A percentile compares a stretch with the other conserved stretches of the same genome.
These are phyloP conservation scores for Pangasius djambal DNA, from an alignment of 2,797 vertebrate genomes.

Conservation along the genomic window DNA sequence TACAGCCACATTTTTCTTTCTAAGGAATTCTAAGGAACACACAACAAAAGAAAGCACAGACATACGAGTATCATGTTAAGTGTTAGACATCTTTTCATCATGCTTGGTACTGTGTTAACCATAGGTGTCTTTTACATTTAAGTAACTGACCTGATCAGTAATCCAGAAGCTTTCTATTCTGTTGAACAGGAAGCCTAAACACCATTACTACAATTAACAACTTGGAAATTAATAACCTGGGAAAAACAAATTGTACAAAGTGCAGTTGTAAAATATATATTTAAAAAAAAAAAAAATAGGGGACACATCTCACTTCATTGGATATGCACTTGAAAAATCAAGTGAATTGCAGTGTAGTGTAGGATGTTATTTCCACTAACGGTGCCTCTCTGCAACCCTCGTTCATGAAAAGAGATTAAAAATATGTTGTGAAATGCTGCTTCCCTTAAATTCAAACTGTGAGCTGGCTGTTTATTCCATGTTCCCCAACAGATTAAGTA, in stretches of 20 bases:
- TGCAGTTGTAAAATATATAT: not conserved
- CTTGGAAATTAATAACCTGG: not conserved
- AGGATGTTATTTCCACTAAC: not conserved
- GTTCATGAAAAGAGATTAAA: conserved; percentile 12
- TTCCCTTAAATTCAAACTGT: not conserved
- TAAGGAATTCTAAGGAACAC: conserved; percentile 58
- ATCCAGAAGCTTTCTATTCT: not conserved
- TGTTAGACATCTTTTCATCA: conserved; percentile 35
- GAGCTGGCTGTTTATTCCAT: not conserved
- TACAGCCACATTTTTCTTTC: conserved; percentile 62
- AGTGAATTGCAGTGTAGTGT: not conserved
- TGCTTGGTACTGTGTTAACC: conserved; percentile 14
- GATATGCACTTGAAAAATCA: not conserved
- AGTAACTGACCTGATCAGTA: not conserved
- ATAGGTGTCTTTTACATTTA: not conserved
- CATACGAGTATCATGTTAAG: conserved; percentile 46
- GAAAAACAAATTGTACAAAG: not conserved
- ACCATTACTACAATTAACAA: not conserved
- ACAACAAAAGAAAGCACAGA: conserved; percentile 60
- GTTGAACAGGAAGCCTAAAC: not conserved
- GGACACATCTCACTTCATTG: not conserved
- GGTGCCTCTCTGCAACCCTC: not conserved
- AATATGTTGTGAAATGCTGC: not conserved
- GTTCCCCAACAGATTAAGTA: conserved; percentile 3
- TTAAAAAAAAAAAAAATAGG: not conserved